Conservation (phyloP, 2,888 invertebrate genomes). For the Conchocele bisecta region DNA sequence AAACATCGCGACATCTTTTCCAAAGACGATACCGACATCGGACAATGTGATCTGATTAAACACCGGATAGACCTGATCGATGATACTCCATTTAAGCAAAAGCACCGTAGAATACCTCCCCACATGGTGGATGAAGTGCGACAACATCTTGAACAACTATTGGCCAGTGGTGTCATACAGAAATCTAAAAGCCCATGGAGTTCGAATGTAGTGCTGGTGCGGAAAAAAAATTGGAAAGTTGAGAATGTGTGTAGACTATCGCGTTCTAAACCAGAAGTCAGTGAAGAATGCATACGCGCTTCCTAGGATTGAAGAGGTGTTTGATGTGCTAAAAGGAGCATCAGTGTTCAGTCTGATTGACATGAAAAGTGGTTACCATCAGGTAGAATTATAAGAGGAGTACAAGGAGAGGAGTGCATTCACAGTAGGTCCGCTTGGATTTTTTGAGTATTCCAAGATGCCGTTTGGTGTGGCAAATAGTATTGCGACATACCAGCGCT, state of each 20-base stretch:
- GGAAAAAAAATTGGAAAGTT: no score
- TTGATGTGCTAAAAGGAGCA: background rate
- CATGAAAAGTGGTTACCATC: background rate
- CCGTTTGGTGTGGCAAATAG: conserved; percentile 6
- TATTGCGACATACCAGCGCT: conserved; percentile 14
- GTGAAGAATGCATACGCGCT: no score
- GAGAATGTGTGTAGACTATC: background rate
- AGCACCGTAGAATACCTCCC: background rate
- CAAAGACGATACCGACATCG: background rate
- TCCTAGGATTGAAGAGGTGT: conserved; percentile 8
- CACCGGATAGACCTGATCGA: background rate
- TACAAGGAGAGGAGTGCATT: conserved; percentile 16
- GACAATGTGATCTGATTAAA: background rate
- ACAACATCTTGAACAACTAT: background rate
- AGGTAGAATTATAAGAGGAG: conserved; percentile 10
- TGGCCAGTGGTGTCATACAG: background rate
- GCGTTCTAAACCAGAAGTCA: background rate
- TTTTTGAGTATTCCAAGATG: conserved; percentile 11
- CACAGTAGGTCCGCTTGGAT: conserved; percentile 14
- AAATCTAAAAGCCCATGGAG: background rate
- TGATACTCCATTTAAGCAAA: background rate
- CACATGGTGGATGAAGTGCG: background rate
- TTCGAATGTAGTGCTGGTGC: background rate
- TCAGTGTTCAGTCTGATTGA: no score
- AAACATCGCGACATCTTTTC: background rate